These are phyloP conservation scores for Sialia sialis DNA, from an alignment of 2,113 vertebrate genomes.

Conservation along the genomic window DNA sequence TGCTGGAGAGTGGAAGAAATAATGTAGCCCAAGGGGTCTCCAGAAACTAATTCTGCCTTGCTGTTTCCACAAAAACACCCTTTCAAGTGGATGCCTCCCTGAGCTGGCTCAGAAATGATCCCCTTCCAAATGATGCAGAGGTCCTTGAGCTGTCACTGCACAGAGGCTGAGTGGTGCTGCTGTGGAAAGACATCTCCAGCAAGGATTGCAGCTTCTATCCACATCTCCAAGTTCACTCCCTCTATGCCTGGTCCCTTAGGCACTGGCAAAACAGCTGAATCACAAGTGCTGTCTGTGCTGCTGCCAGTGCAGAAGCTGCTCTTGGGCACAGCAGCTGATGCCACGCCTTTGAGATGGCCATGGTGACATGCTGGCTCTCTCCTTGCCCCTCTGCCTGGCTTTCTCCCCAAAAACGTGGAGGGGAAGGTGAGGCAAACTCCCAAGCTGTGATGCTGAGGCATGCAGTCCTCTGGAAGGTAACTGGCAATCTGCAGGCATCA, in stretches of 20 bases:
- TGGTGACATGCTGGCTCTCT: rapidly evolving
- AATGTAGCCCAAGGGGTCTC: rapidly evolving
- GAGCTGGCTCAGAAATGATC: rapidly evolving
- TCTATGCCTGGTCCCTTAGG: neutral
- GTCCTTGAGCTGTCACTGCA: neutral
- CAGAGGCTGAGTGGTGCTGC: rapidly evolving
- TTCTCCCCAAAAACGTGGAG: neutral
- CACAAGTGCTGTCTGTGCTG: conserved; percentile 3
- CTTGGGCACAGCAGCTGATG: neutral
- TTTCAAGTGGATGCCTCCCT: neutral
- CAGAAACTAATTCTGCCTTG: neutral
- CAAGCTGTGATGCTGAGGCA: rapidly evolving
- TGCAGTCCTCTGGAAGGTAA: neutral
- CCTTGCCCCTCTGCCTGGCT: neutral
- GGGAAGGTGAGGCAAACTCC: neutral
- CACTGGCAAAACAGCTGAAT: conserved; percentile 18
- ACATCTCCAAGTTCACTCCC: rapidly evolving
- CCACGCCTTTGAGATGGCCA: rapidly evolving
- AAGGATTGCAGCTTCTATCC: neutral
- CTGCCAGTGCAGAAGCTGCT: neutral
- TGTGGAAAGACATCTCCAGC: neutral
- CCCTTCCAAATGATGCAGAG: rapidly evolving
- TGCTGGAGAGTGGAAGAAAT: neutral
- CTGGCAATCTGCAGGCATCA: neutral
- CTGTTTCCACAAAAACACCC: neutral